These are phyloP conservation scores for Tipula lateralis DNA, from an alignment of 2,888 invertebrate species.

Conservation along the genomic window DNA sequence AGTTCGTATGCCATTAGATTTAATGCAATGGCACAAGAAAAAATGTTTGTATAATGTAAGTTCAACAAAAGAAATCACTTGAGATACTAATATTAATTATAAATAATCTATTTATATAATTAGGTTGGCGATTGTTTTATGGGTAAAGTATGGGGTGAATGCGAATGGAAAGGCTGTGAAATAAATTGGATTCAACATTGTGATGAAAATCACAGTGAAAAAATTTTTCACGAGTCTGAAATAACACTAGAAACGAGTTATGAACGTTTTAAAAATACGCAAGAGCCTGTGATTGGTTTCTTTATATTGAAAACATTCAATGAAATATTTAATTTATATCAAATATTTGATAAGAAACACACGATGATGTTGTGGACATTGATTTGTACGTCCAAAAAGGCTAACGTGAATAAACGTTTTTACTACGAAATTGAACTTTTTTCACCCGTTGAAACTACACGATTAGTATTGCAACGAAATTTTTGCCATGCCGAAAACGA, in stretches of 20 bases:
- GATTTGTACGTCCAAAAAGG: conserved; percentile 43
- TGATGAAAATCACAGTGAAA: conserved; percentile 52
- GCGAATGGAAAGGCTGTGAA: conserved; percentile 57
- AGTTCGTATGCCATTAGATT: conserved; percentile 52
- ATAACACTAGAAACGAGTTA: conserved; percentile 41
- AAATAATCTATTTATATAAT: not conserved
- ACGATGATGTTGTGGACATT: conserved; percentile 43
- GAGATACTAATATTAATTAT: not conserved
- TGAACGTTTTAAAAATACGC: conserved; percentile 29
- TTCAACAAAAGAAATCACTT: not conserved
- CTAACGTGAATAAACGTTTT: conserved; percentile 43
- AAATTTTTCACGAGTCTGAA: conserved; percentile 43
- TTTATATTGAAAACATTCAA: conserved; percentile 45
- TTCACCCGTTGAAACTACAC: conserved; percentile 43
- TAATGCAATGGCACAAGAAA: conserved; percentile 53
- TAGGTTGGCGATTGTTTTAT: conserved; percentile 41
- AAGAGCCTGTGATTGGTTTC: conserved; percentile 45
- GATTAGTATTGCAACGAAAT: conserved; percentile 45
- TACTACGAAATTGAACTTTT: conserved; percentile 46
- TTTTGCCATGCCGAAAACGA: conserved; percentile 48
- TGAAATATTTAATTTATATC: conserved; percentile 48
- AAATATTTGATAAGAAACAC: conserved; percentile 43
- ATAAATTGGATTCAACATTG: conserved; percentile 61
- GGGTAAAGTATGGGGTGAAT: conserved; percentile 51
- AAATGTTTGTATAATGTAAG: conserved; percentile 42